phyloP scores from a whole-genome alignment of 1,140 invertebrate species.

The Drosophila tsacasi region DNA sequence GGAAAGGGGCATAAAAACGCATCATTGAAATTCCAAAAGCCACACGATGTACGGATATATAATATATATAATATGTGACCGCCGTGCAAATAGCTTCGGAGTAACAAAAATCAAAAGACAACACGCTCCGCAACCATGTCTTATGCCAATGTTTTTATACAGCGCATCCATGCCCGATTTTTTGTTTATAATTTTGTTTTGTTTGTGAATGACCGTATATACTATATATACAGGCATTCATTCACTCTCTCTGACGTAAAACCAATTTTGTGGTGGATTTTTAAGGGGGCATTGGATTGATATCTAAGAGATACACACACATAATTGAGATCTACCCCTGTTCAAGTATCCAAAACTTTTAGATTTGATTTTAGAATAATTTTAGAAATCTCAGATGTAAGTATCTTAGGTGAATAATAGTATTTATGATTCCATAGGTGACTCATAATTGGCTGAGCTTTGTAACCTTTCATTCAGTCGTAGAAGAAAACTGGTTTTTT shows the following conservation, averaged over 20 bases:
- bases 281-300: not conserved
- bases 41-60: conserved; percentile 27
- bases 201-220: conserved; percentile 35
- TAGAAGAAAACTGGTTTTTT: conserved; percentile 8
- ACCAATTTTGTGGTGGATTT: conserved; percentile 1
- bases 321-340: not conserved
- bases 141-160: conserved; percentile 31
- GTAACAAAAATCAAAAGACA: conserved; percentile 46
- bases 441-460: conserved; percentile 12
- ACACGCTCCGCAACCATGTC: conserved; percentile 33
- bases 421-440: conserved; percentile 9
- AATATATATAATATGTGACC: conserved; percentile 64
- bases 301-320: conserved; percentile 11
- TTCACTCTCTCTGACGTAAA: conserved; percentile 31
- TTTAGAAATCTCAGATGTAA: not conserved
- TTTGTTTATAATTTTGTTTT: conserved; percentile 38
- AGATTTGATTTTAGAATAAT: not conserved
- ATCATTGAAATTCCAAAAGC: conserved; percentile 72
- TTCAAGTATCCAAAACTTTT: not conserved
- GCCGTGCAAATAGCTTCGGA: conserved; percentile 53
- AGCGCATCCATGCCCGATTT: conserved; percentile 15
- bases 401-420: not conserved
- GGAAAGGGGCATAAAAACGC: conserved; percentile 7
- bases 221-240: conserved; percentile 17
- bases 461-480: conserved; percentile 5